Percentiles rank a stretch among this genome's conserved stretches.
These are phyloP conservation scores for Colletes collaris DNA, from an alignment of 2,888 invertebrate species.

Conservation along the genomic window DNA sequence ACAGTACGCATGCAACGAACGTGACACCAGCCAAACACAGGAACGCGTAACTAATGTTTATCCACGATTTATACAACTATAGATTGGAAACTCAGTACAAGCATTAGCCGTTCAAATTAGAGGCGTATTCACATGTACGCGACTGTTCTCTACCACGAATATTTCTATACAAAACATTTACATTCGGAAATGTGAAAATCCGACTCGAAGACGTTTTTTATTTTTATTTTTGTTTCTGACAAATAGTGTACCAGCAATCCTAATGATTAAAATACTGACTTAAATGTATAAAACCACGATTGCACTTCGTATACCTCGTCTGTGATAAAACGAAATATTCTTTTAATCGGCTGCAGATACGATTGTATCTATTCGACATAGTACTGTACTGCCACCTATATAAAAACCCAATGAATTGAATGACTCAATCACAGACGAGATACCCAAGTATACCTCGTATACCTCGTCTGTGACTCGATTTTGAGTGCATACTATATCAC, in stretches of 20 bases:
- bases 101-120: neutral
- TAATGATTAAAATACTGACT: too few species aligned
- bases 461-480: neutral
- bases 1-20: neutral
- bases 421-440: too few species aligned
- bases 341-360: too few species aligned
- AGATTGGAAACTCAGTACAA: conserved; percentile 21
- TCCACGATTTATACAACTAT: neutral
- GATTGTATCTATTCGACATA: too few species aligned
- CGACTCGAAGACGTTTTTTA: too few species aligned
- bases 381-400: too few species aligned
- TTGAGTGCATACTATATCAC: neutral
- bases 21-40: neutral
- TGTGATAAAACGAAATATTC: too few species aligned
- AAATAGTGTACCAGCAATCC: too few species aligned
- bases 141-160: neutral
- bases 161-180: neutral
- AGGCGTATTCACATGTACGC: conserved; percentile 7
- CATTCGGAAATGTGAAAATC: neutral
- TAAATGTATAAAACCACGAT: too few species aligned
- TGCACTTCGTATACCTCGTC: too few species aligned
- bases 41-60: conserved; percentile 8
- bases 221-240: too few species aligned
- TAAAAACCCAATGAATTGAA: neutral
- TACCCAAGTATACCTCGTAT: too few species aligned